Evolutionary conservation across 2,797 vertebrate genomes (phyloP), one percentile per base, ranked within the genome.

Genomic region (Leontocebus nigricollis): DNA sequence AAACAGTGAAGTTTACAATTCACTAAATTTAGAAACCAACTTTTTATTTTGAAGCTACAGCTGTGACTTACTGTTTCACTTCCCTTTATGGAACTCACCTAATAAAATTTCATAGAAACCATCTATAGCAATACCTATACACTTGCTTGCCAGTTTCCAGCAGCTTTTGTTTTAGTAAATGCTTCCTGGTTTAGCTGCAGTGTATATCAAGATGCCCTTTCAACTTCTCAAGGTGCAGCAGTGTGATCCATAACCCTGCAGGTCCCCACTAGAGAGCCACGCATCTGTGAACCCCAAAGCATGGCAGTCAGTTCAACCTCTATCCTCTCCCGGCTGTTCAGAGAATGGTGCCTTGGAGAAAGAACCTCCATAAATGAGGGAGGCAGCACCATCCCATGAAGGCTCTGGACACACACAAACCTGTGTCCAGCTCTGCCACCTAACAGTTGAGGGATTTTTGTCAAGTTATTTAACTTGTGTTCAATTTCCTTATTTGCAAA

Each of bases 401-500:
- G 41, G 33, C 30, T 93, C 48, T 27, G 48, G 67, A 86, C 26
- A 36, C 61, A 87, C 57, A 81, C 12, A 22, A 13, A n/a, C 12
- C 48, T 48, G 30, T n/a, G 26, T 70, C 70, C 73, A 46, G 72
- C 75, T 61, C n/a, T 41, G 55, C 9, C 20, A 73, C 39, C 46
- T 90, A 39, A 15, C 4, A 46, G 72, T 7, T 9, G 36, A 55
- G 30, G 26, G 11, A 10, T 14, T 15, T 39, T 48, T 61, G 86
- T 14, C 50, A 44, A n/a, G 39, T 55, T 88, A 50, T 30, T 80
- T 73, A 83, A 61, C 44, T 67, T 94, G 33, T 26, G 61, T 41
- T 52, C 70, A 41, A 70, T 41, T 85, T 72, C 39, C 36, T 90
- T 59, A 22, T 75, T 41, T 86, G 41, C 67, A 93, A 86, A 88